Conservation (phyloP, 92 coral and sea anemone genomes). For the Palythoa grandis region DNA sequence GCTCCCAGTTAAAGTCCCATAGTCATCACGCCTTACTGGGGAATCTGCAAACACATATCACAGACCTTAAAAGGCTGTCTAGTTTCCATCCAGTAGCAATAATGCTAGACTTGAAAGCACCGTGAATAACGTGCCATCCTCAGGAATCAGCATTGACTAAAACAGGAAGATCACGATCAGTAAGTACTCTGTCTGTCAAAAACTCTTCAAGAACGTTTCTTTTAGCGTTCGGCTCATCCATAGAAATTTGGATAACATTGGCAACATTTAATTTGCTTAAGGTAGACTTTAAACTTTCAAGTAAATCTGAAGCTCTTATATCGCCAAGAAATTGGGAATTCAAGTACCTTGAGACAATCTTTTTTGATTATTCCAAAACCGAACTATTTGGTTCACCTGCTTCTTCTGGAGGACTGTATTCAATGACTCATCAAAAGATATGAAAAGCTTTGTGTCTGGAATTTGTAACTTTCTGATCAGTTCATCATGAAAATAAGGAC, state of each 20-base stretch:
- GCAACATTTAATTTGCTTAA: neutral
- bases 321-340: slow-evolving; percentile 8
- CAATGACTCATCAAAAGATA: neutral
- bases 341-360: neutral
- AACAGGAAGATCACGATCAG: neutral
- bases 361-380: slow-evolving; percentile 3
- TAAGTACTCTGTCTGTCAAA: neutral
- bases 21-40: neutral
- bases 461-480: neutral
- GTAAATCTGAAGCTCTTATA: slow-evolving; percentile 2
- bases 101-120: neutral
- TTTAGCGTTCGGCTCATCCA: slow-evolving; percentile 2
- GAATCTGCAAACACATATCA: neutral
- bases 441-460: neutral
- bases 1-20: neutral
- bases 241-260: neutral
- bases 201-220: slow-evolving; percentile 7
- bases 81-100: slow-evolving; percentile 1
- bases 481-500: neutral
- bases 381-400: neutral
- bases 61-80: slow-evolving; percentile 14
- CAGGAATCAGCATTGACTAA: neutral
- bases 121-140: slow-evolving; percentile 4
- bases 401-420: slow-evolving; percentile 7
- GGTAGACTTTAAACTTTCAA: neutral